Base-by-base conservation (phyloP, 2,888 invertebrate genomes). In the Sesia apiformis region DNA sequence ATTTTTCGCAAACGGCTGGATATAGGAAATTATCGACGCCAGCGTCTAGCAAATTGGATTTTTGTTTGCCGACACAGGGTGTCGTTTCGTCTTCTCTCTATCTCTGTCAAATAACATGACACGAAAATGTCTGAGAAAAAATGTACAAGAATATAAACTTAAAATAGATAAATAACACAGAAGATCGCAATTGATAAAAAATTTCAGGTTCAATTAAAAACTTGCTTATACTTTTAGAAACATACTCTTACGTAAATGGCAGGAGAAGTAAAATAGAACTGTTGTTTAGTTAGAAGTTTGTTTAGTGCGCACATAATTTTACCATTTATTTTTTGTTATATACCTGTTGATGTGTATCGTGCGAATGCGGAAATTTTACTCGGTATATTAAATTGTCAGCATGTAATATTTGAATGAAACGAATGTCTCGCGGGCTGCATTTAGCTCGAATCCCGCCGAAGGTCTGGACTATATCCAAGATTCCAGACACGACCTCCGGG, bases 381-480 rank as follows among this genome's bases (percentile, higher is more conserved):
- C 8, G 23, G 23, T 5, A 46, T 46, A 46, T 46, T 46, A 46
- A 46, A 46, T 46, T 46, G 46, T 46, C 49, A 56, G 23, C 39
- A 39, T 53, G 43, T 52, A 55, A 56, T 49, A 58, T 55, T 53
- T 52, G 52, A 53, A 58, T 53, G 46, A 52, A 46, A 46, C 46
- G 46, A 7, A 59, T 57, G 56, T 61, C 58, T 54, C 58, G 58
- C 58, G 52, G 52, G 54, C 63, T 65, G 63, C 57, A 64, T 71
- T 66, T 67, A 67, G 63, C 57, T 55, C 61, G 52, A 61, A 60
- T 59, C 55, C 58, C 57, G 59, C 53, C 56, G 67, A 66, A 66
- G 64, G 64, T 63, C 71, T 73, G 75, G 75, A 74, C 62, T 61
- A 56, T 57, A 62, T 72, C 74, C 72, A 75, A 74, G 61, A 70